Evolutionary conservation across 1,140 invertebrate genomes (phyloP), one percentile per base, ranked within the genome.

Genomic region (Temnothorax nylanderi): DNA sequence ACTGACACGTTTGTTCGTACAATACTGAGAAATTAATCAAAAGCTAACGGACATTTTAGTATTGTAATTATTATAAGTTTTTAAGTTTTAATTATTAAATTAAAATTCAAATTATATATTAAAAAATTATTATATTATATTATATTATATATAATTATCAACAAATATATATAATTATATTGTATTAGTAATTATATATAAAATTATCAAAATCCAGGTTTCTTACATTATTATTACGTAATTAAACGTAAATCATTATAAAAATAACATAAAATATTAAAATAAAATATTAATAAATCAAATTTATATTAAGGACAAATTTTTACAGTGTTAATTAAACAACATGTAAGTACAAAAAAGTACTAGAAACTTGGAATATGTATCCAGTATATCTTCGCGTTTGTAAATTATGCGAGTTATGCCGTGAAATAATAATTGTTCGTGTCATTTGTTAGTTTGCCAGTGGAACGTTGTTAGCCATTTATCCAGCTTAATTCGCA

Each of bases 401-500:
- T 60, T 13, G 32, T 62, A 49, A 84, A 84, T 84, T 75, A 26
- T 54, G 41, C 65, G 21, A 58, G 51, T 82, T 72, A 56, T 49
- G 5, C 11, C 26, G 54, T 84, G 54, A 74, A 75, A 49, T 13
- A 21, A 69, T 54, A 84, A 49, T 84, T 84, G 56, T 85, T 54
- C 60, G 74, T 80, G 34, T 76, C 49, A 77, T 85, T 80, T 80
- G 34, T 78, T 78, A 75, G 18, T 74, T 72, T 60, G 16, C 6
- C 18, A 74, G 41, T 26, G 37, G 18, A 58, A n/a, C 56, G 54
- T 41, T 13, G 41, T 74, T 32, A 84, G 26, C 80, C 69, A 84
- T 84, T 74, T 69, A 71, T 81, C 37, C 64, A 69, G 77, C 77
- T 69, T 84, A 84, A 60, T 44, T 84, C 80, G 54, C 80, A 41